A percentile compares a stretch with the other conserved stretches of the same genome.
Conservation (phyloP, 2,888 invertebrate genomes). For the Choristoneura rosaceana region DNA sequence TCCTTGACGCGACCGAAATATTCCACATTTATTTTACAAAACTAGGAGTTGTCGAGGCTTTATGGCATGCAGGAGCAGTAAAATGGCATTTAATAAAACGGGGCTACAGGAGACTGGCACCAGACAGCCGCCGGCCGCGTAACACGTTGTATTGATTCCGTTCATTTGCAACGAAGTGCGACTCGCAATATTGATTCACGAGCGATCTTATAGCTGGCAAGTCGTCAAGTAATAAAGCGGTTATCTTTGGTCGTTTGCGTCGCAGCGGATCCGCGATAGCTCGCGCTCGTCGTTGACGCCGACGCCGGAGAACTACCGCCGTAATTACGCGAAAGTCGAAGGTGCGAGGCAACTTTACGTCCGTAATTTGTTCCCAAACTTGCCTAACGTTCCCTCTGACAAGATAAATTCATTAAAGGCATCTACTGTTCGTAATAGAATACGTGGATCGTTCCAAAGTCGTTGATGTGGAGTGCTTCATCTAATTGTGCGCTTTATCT, state of each 20-base stretch:
- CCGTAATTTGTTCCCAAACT: slow-evolving; percentile 82
- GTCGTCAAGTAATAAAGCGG: slow-evolving; percentile 76
- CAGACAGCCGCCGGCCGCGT: slow-evolving; percentile 48
- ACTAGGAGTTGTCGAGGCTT: slow-evolving; percentile 64
- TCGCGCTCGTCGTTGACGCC: slow-evolving; percentile 61
- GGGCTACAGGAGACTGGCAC: slow-evolving; percentile 52
- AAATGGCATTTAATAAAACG: slow-evolving; percentile 69
- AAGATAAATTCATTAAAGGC: slow-evolving; percentile 82
- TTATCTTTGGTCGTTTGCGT: slow-evolving; percentile 76
- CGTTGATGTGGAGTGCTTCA: slow-evolving; percentile 29
- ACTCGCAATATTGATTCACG: slow-evolving; percentile 66
- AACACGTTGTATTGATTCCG: slow-evolving; percentile 46
- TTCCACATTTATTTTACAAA: slow-evolving; percentile 72
- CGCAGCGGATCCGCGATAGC: slow-evolving; percentile 71
- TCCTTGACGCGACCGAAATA: slow-evolving; percentile 63
- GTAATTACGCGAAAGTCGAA: slow-evolving; percentile 75
- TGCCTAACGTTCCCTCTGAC: slow-evolving; percentile 79
- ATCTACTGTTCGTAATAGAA: slow-evolving; percentile 53
- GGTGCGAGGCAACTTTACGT: slow-evolving; percentile 75
- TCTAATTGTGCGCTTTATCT: slow-evolving; percentile 38
- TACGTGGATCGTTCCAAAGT: slow-evolving; percentile 47
- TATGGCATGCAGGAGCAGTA: slow-evolving; percentile 63
- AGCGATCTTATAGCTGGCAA: slow-evolving; percentile 58
- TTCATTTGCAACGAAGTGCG: slow-evolving; percentile 54
- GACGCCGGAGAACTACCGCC: slow-evolving; percentile 59